Evolutionary conservation across 2,888 invertebrate species (phyloP).

Genomic region (Agriopis marginaria): DNA sequence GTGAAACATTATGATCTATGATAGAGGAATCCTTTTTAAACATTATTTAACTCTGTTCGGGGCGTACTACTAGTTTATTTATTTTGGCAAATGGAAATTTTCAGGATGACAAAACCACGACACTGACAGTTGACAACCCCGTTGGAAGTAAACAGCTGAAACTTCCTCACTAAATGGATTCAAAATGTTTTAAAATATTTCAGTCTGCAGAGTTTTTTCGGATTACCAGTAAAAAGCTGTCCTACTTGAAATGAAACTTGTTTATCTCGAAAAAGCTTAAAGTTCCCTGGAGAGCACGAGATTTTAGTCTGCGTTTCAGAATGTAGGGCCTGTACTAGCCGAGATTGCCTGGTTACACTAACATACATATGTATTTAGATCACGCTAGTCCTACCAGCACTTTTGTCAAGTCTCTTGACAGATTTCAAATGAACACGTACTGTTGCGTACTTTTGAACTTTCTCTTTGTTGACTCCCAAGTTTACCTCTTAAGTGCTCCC

Average conservation of each 20-base stretch:
- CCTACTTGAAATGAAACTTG: constrained; percentile 17
- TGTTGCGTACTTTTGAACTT: constrained; percentile 32
- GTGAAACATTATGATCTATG: too few species aligned
- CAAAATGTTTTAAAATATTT: neutral
- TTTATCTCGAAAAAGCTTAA: constrained; percentile 7
- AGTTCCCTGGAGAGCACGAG: constrained; percentile 3
- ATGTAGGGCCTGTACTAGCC: neutral
- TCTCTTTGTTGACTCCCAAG: constrained; percentile 32
- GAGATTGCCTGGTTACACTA: neutral
- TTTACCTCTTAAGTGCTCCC: constrained; percentile 34
- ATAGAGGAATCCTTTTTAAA: too few species aligned
- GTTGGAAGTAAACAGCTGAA: too few species aligned
- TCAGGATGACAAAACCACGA: too few species aligned
- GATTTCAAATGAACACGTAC: constrained; percentile 27
- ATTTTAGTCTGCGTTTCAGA: constrained; percentile 2
- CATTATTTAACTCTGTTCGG: too few species aligned
- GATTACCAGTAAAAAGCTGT: constrained; percentile 11
- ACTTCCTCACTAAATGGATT: neutral
- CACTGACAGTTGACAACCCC: too few species aligned
- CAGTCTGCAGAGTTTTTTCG: neutral
- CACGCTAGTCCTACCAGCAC: constrained; percentile 11
- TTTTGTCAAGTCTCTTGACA: constrained; percentile 18
- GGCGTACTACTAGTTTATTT: too few species aligned
- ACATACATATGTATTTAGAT: constrained; percentile 18
- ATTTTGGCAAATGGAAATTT: too few species aligned